Percentiles rank a stretch among this genome's conserved stretches.
Evolutionary conservation across 2,797 vertebrate species (phyloP).

Genomic region (Rhinichthys osculus): DNA sequence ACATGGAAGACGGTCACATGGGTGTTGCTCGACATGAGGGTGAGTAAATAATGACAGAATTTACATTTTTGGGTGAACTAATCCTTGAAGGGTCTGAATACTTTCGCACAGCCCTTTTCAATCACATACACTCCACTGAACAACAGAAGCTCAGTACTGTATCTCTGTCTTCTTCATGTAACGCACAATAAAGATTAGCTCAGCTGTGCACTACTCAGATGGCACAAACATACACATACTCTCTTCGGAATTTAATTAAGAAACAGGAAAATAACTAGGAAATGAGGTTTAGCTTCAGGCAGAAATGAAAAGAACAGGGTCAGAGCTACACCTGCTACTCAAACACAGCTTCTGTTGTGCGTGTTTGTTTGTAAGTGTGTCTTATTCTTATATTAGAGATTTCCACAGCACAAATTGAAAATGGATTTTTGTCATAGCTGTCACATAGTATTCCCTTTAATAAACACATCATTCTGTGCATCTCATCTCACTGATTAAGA

Average conservation of each 20-base stretch:
- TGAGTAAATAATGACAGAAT: conserved; percentile 7
- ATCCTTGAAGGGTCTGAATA: conserved; percentile 1
- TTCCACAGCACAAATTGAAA: conserved; percentile 70
- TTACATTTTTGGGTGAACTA: neutral
- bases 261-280: conserved; percentile 52
- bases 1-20: neutral
- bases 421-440: conserved; percentile 72
- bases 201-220: conserved; percentile 47
- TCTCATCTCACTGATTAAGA: conserved; percentile 25
- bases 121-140: conserved; percentile 8
- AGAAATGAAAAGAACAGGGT: conserved; percentile 52
- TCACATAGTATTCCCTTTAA: conserved; percentile 36
- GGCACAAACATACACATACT: conserved; percentile 34
- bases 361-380: conserved; percentile 63
- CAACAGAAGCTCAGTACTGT: conserved; percentile 6
- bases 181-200: conserved; percentile 38
- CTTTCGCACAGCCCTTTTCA: neutral
- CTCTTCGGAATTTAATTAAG: conserved; percentile 47
- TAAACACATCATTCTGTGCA: conserved; percentile 27
- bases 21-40: neutral
- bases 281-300: conserved; percentile 55
- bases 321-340: conserved; percentile 59
- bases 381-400: conserved; percentile 70
- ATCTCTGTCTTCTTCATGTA: conserved; percentile 17
- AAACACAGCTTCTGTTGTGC: conserved; percentile 49